phyloP scores from a whole-genome alignment of 1,140 invertebrate genomes.

The Steinernema khuongi region DNA sequence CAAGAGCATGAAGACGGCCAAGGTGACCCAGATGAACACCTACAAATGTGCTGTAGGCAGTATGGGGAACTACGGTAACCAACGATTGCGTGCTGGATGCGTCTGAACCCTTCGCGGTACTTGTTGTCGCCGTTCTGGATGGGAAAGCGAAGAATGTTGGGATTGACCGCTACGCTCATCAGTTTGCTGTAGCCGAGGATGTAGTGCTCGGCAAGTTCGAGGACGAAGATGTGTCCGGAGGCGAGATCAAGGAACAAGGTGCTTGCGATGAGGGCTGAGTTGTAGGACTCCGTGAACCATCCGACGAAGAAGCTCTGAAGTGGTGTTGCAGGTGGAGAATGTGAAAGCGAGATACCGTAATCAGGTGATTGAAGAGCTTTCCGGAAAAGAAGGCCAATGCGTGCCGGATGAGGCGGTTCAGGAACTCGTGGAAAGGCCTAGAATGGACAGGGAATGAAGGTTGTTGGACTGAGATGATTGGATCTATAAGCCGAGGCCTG shows the following conservation, averaged over 20 bases:
- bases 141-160: background rate
- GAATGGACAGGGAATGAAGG: no score
- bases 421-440: background rate
- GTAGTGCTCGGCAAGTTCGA: background rate
- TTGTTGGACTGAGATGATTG: no score
- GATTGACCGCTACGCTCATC: background rate
- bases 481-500: no score
- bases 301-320: background rate
- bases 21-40: background rate
- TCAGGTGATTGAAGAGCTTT: background rate
- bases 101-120: background rate
- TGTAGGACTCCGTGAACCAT: background rate
- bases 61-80: background rate
- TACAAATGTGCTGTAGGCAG: background rate
- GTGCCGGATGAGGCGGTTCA: background rate
- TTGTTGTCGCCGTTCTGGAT: background rate
- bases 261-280: background rate
- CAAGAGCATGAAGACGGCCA: background rate
- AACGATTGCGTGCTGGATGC: background rate
- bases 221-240: background rate
- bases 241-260: background rate
- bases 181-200: background rate
- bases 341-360: background rate
- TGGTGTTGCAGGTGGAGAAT: background rate
- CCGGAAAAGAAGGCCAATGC: background rate